Conservation (phyloP, 2,113 vertebrate genomes). For the Centropus unirufus region DNA sequence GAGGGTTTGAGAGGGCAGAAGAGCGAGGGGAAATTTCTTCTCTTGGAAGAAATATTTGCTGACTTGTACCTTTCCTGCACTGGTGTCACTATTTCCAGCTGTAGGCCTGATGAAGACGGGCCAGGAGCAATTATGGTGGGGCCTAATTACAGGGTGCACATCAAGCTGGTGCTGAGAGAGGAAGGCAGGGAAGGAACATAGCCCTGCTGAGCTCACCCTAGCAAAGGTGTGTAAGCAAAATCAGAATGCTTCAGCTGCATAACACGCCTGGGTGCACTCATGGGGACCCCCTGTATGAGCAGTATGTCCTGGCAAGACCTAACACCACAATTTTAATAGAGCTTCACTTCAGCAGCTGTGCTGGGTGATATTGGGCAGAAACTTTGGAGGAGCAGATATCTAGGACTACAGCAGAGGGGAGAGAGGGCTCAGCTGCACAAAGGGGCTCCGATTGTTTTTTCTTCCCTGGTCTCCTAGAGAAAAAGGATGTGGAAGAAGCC, state of each 20-base stretch:
- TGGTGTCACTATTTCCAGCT: background rate
- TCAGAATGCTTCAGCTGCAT: background rate
- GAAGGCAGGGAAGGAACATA: background rate
- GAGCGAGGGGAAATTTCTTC: background rate
- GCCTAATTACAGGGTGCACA: background rate
- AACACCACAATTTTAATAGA: background rate
- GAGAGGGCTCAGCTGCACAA: background rate
- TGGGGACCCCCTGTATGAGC: background rate
- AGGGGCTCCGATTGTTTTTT: background rate
- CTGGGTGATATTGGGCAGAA: background rate
- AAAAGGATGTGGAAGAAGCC: background rate
- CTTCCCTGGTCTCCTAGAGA: background rate
- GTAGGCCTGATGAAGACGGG: rapidly evolving
- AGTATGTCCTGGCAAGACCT: background rate
- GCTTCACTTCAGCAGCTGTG: background rate
- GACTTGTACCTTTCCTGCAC: background rate
- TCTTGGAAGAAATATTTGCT: background rate
- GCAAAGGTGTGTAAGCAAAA: background rate
- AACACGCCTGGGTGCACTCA: rapidly evolving
- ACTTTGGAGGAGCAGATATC: background rate
- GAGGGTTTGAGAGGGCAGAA: background rate
- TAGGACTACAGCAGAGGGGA: background rate
- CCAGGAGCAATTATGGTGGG: background rate
- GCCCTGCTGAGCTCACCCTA: background rate
- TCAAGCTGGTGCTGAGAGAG: background rate